Percentiles rank a stretch among this genome's conserved stretches.
Evolutionary conservation across 2,888 invertebrate genomes (phyloP).

Genomic region (Chalcis sispes): DNA sequence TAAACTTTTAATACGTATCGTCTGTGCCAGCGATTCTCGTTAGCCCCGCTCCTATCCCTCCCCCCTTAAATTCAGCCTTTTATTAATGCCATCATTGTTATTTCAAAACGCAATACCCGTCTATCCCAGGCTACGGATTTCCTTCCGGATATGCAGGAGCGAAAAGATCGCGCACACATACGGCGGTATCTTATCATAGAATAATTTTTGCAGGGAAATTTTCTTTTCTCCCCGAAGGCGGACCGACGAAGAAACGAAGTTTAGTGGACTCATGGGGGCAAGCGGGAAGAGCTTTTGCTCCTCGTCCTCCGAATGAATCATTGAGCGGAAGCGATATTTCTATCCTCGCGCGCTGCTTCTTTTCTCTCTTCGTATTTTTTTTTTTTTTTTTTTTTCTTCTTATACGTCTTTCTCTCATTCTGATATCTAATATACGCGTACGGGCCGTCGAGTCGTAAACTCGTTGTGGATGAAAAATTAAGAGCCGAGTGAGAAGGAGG

Average conservation of each 20-base stretch:
- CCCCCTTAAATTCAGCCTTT: not conserved
- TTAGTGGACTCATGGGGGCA: constrained; percentile 17
- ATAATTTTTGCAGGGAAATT: constrained; percentile 19
- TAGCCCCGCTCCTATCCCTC: not conserved
- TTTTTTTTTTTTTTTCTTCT: no score
- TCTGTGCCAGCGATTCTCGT: not conserved
- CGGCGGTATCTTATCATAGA: not conserved
- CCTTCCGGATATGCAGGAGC: no score
- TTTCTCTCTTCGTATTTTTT: no score
- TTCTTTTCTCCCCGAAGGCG: no score
- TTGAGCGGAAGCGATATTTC: constrained; percentile 32
- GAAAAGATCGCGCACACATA: not conserved
- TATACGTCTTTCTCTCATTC: no score
- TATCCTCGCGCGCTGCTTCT: not conserved
- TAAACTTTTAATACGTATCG: constrained; percentile 3
- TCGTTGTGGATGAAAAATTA: constrained; percentile 46
- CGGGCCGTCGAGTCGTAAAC: constrained; percentile 31
- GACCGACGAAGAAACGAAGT: not conserved
- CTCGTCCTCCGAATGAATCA: no score
- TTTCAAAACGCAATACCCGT: no score
- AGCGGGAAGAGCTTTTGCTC: not conserved
- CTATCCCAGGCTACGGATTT: no score
- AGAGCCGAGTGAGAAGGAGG: not conserved
- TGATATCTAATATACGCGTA: constrained; percentile 29
- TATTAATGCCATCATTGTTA: constrained; percentile 40